These are phyloP conservation scores for Apostichopus japonicus DNA, from an alignment of 35 echinoderm and acorn worm species.

Conservation along the genomic window DNA sequence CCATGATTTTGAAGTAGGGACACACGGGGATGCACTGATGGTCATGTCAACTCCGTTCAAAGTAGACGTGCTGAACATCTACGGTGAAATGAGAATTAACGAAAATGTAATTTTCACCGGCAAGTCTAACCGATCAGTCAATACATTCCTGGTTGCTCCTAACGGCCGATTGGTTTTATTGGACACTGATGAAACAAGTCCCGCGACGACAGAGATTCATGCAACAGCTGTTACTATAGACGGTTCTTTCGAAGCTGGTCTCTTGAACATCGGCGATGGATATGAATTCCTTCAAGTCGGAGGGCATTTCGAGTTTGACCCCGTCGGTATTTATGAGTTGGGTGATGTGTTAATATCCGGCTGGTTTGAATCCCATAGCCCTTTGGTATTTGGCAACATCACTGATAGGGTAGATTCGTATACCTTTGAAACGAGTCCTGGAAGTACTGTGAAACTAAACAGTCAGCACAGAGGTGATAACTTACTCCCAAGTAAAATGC, in stretches of 20 bases:
- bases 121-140: neutral
- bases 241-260: slow-evolving; percentile 25
- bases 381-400: neutral
- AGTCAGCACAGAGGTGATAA: neutral
- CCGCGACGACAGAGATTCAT: slow-evolving; percentile 12
- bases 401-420: neutral
- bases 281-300: neutral
- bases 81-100: slow-evolving; percentile 15
- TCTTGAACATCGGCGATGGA: slow-evolving; percentile 38
- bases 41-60: slow-evolving; percentile 41
- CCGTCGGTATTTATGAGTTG: neutral
- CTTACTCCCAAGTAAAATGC: neutral
- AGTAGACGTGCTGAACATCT: slow-evolving; percentile 13
- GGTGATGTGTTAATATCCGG: neutral
- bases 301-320: neutral
- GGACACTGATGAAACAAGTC: neutral
- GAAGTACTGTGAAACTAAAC: neutral
- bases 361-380: slow-evolving; percentile 26
- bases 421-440: neutral
- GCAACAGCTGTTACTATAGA: slow-evolving; percentile 45
- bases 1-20: slow-evolving; percentile 47
- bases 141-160: slow-evolving; percentile 13
- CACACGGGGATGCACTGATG: slow-evolving; percentile 37
- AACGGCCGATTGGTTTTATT: slow-evolving; percentile 34
- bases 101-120: slow-evolving; percentile 13